Base-by-base conservation (phyloP, 2,797 vertebrate genomes). In the Rhabdophis nuchalis region DNA sequence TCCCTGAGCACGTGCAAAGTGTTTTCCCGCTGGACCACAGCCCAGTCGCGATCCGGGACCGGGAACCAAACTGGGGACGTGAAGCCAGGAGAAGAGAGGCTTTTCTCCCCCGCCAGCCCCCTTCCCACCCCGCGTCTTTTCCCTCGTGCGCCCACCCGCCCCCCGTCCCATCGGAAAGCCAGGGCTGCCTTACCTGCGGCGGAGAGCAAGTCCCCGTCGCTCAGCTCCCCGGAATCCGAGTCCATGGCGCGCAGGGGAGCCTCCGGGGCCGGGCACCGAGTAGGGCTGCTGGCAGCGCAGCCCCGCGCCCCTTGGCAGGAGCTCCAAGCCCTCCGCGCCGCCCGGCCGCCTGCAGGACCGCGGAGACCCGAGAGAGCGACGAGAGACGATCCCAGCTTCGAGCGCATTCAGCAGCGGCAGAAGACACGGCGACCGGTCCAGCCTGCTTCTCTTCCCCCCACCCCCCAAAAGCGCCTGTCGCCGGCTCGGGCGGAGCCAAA, bases 151-250 rank as follows among this genome's bases (percentile, higher is more conserved):
- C 4, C n/a, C 57, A 13, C 57, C 9, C 54, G 16, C 3, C 87
- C 5, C 16, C 3, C 9, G n/a, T n/a, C 0, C 85, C 85, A 87
- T 23, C 56, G 32, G 77, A 50, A 25, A 32, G 61, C 29, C 61
- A 14, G 0, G 36, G 2, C 88, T n/a, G 41, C 41, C 96, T 97
- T 98, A 99, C 99, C 99, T 98, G 98, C 93, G 6, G 96, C 96
- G 87, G 98, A 98, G 92, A 95, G 94, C 29, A 98, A 96, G 96
- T 99, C 99, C 96, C 99, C 98, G 93, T 99, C 99, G 97, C 99
- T 99, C 97, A 99, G 98, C 96, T 99, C 99, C 87, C 98, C 99
- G 36, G 99, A 99, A 97, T 99, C 99, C 93, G 98, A 99, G 97
- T 99, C 99, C 99, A 99, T 99, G 97, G 97, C 97, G 1, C 0